A percentile compares a stretch with the other conserved stretches of the same genome.
Conservation (phyloP, 64 coral and sea anemone genomes). For the Dendrophyllia cribrosa region DNA sequence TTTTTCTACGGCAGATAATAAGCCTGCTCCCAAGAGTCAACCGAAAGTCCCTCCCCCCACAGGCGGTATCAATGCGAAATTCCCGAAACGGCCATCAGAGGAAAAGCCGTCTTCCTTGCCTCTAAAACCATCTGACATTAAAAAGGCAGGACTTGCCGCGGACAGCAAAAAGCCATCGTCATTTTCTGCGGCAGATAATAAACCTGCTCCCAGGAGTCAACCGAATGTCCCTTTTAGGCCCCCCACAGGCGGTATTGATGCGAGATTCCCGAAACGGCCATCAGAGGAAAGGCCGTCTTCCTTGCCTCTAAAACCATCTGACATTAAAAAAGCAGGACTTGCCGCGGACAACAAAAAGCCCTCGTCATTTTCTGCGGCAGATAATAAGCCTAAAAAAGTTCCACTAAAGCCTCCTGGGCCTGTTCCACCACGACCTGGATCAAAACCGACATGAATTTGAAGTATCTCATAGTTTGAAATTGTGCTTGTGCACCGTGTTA, state of each 20-base stretch:
- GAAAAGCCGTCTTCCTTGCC: conserved; percentile 47
- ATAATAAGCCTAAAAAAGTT: conserved; percentile 7
- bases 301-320: conserved; percentile 41
- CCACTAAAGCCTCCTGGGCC: conserved; percentile 22
- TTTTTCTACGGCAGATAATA: neutral
- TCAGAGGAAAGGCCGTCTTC: conserved; percentile 45
- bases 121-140: conserved; percentile 43
- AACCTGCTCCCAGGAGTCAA: too few relatives aligned
- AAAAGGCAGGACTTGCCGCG: conserved; percentile 8
- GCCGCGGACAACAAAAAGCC: neutral
- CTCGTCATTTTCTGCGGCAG: conserved; percentile 1
- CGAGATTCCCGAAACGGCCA: neutral
- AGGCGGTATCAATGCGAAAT: neutral
- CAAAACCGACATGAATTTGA: neutral
- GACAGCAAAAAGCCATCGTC: conserved; percentile 7
- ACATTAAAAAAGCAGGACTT: conserved; percentile 31
- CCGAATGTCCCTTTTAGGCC: neutral
- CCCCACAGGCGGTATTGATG: neutral
- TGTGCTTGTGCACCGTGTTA: too few relatives aligned
- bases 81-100: conserved; percentile 5
- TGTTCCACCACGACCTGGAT: conserved; percentile 7
- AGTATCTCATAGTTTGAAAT: too few relatives aligned
- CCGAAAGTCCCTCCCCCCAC: neutral
- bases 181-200: neutral
- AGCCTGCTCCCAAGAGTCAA: too few relatives aligned